These are phyloP conservation scores for Hemiprocne comata DNA, from an alignment of 2,113 vertebrate species.

Conservation along the genomic window DNA sequence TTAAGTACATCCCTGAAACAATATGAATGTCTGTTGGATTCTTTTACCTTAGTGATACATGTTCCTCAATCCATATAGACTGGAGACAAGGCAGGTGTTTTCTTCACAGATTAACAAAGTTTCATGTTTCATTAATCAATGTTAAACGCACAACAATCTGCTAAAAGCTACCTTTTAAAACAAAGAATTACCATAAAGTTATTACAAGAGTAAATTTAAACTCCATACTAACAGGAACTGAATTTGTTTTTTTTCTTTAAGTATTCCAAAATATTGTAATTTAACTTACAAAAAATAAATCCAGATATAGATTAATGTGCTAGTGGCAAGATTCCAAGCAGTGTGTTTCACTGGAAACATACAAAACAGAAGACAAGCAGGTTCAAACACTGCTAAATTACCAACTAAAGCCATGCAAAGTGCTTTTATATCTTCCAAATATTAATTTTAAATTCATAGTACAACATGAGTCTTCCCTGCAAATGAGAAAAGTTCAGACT, in stretches of 20 bases:
- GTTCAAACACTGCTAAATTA: constrained; percentile 57
- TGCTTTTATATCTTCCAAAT: constrained; percentile 52
- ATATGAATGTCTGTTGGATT: not conserved
- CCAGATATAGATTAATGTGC: not conserved
- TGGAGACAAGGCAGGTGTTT: constrained; percentile 33
- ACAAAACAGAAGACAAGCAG: constrained; percentile 54
- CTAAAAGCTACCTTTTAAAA: constrained; percentile 55
- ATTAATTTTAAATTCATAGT: constrained; percentile 49
- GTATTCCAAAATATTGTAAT: not conserved
- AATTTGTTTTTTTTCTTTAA: not conserved
- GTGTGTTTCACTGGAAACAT: constrained; percentile 63
- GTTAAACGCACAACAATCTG: not conserved
- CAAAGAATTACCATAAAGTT: constrained; percentile 46
- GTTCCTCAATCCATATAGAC: not conserved
- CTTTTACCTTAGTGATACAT: not conserved
- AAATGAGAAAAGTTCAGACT: constrained; percentile 67
- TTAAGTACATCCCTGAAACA: constrained; percentile 29
- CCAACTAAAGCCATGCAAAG: constrained; percentile 44
- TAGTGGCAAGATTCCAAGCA: constrained; percentile 56
- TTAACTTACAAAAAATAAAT: constrained; percentile 41
- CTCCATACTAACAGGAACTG: not conserved
- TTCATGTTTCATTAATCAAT: constrained; percentile 34
- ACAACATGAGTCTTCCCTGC: constrained; percentile 48
- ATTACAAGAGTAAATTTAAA: not conserved
- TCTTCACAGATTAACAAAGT: constrained; percentile 14